These are phyloP conservation scores for Gadopsis marmoratus DNA, from an alignment of 2,797 vertebrate genomes.

Conservation along the genomic window DNA sequence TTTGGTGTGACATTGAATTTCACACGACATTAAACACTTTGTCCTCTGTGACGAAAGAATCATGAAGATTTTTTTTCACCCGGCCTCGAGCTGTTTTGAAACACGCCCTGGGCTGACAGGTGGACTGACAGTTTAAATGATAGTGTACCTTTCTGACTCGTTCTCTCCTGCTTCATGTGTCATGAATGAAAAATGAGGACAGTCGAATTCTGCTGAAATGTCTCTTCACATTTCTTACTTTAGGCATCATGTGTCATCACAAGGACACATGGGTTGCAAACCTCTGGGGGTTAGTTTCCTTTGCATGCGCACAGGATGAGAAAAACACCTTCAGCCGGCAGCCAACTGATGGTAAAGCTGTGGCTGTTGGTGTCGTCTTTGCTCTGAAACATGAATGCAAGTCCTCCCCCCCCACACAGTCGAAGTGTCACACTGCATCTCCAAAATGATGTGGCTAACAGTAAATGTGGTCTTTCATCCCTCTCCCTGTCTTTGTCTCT, in stretches of 20 bases:
- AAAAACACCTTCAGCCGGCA: neutral
- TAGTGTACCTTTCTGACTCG: constrained; percentile 54
- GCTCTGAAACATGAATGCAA: too few species aligned
- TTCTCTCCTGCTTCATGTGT: constrained; percentile 43
- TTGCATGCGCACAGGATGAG: constrained; percentile 6
- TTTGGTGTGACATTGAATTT: constrained; percentile 72
- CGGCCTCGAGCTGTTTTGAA: constrained; percentile 29
- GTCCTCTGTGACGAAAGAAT: constrained; percentile 61
- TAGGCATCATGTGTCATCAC: constrained; percentile 57
- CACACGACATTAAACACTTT: constrained; percentile 74
- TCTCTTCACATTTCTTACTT: constrained; percentile 53
- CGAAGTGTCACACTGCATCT: neutral
- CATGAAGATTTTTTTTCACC: constrained; percentile 40
- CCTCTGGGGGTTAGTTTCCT: constrained; percentile 26
- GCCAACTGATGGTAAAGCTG: neutral
- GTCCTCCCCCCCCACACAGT: too few species aligned
- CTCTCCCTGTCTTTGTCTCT: constrained; percentile 10
- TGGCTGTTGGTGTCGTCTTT: neutral
- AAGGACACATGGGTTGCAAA: constrained; percentile 63
- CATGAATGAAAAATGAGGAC: constrained; percentile 65
- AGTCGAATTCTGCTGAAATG: constrained; percentile 57
- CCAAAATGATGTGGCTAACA: neutral
- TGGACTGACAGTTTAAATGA: constrained; percentile 70
- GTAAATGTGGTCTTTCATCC: neutral
- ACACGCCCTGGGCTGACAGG: constrained; percentile 43